These are phyloP conservation scores for Malurus elegans DNA, from an alignment of 2,113 vertebrate species.

Conservation along the genomic window DNA sequence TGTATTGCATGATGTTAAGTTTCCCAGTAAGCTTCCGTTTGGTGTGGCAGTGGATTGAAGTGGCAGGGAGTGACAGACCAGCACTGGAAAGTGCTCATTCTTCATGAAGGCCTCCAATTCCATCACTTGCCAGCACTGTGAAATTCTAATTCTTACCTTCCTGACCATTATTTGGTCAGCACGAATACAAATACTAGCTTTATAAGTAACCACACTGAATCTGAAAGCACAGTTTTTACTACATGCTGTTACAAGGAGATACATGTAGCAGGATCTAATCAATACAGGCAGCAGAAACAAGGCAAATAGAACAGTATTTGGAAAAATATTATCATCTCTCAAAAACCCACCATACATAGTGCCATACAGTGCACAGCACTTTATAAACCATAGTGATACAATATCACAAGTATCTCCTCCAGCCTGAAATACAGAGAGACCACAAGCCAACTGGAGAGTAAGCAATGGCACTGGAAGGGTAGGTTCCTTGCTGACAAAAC, in stretches of 20 bases:
- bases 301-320: background rate
- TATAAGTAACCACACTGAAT: background rate
- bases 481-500: background rate
- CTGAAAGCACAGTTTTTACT: background rate
- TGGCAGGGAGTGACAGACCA: background rate
- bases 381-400: accelerated
- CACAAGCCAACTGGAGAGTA: background rate
- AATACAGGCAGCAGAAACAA: background rate
- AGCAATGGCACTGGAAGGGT: background rate
- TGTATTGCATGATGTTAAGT: background rate
- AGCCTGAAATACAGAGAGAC: background rate
- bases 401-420: background rate
- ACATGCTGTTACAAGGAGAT: background rate
- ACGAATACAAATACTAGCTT: background rate
- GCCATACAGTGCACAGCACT: background rate
- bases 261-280: background rate
- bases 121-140: background rate
- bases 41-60: background rate
- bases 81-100: background rate
- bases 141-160: background rate
- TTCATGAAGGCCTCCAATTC: background rate
- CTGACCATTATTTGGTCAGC: background rate
- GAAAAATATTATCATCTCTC: background rate
- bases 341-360: background rate
- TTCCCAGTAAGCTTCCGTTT: background rate